These are phyloP conservation scores for Pimpla rufipes DNA, from an alignment of 2,888 invertebrate genomes.

Conservation along the genomic window DNA sequence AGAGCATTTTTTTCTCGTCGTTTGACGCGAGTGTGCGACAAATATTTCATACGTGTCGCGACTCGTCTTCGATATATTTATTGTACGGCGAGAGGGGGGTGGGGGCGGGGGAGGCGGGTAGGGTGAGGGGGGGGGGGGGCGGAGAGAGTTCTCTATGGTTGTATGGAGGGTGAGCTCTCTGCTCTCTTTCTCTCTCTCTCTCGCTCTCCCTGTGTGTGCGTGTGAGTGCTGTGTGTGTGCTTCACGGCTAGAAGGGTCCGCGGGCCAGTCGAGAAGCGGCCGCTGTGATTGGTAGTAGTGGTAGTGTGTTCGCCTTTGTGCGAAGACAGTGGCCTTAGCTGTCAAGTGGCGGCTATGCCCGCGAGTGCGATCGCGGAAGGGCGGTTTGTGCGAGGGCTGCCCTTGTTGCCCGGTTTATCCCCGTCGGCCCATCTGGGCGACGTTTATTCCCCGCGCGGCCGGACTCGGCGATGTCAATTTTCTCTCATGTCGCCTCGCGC, in stretches of 20 bases:
- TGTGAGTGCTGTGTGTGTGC: not conserved
- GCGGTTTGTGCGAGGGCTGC: slow-evolving; percentile 62
- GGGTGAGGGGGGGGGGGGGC: slow-evolving; percentile 31
- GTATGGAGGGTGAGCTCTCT: slow-evolving; percentile 39
- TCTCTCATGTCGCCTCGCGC: not conserved
- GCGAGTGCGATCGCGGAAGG: slow-evolving; percentile 58
- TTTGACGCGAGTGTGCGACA: slow-evolving; percentile 2
- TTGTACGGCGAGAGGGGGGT: not conserved
- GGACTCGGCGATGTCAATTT: not conserved
- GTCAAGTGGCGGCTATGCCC: slow-evolving; percentile 71
- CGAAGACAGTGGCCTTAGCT: slow-evolving; percentile 74
- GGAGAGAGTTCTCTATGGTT: slow-evolving; percentile 15
- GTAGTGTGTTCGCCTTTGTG: slow-evolving; percentile 72
- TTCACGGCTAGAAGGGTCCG: slow-evolving; percentile 25
- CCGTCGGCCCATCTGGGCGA: slow-evolving; percentile 49
- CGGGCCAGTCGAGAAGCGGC: slow-evolving; percentile 32
- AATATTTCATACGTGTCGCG: slow-evolving; percentile 10
- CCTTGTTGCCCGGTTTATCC: slow-evolving; percentile 15
- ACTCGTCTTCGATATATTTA: slow-evolving; percentile 34
- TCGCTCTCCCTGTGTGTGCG: not conserved
- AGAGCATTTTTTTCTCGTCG: not conserved
- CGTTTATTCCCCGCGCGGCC: not conserved
- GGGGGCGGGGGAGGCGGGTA: slow-evolving; percentile 23
- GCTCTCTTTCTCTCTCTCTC: too few relatives aligned
- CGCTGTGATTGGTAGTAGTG: slow-evolving; percentile 41